These are phyloP conservation scores for Peucedramus taeniatus DNA, from an alignment of 2,113 vertebrate genomes.

Conservation along the genomic window DNA sequence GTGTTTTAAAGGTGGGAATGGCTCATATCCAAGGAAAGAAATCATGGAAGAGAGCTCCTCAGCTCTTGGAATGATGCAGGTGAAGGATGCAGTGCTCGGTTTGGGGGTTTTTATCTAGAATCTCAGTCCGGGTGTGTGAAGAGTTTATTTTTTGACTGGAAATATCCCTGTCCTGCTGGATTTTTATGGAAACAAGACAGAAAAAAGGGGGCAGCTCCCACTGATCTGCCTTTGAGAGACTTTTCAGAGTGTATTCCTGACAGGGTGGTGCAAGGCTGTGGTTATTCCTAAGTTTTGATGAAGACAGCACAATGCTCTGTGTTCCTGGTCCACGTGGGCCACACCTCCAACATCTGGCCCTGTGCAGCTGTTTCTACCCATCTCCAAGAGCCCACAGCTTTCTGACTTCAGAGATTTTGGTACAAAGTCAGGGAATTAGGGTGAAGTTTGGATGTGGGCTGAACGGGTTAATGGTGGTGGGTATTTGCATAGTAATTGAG, in stretches of 20 bases:
- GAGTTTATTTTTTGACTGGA: neutral
- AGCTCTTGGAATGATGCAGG: neutral
- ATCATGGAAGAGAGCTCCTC: neutral
- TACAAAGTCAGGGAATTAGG: neutral
- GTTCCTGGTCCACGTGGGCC: neutral
- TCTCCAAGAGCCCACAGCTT: neutral
- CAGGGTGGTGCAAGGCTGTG: neutral
- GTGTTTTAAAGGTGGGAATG: neutral
- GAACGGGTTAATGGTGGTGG: neutral
- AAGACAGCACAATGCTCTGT: neutral
- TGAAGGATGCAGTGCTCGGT: rapidly evolving
- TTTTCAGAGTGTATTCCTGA: neutral
- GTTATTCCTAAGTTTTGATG: neutral
- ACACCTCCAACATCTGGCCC: neutral
- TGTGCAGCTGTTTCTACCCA: neutral
- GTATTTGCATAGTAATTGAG: neutral
- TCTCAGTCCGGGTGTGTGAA: neutral
- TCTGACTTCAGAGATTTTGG: neutral
- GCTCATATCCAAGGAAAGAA: neutral
- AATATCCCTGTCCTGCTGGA: neutral
- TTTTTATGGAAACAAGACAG: neutral
- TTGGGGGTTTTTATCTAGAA: neutral
- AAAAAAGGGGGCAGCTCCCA: neutral
- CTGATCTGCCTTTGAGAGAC: neutral
- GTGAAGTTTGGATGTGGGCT: neutral